Evolutionary conservation across 2,113 vertebrate species (phyloP).

Genomic region (Microcebus murinus): DNA sequence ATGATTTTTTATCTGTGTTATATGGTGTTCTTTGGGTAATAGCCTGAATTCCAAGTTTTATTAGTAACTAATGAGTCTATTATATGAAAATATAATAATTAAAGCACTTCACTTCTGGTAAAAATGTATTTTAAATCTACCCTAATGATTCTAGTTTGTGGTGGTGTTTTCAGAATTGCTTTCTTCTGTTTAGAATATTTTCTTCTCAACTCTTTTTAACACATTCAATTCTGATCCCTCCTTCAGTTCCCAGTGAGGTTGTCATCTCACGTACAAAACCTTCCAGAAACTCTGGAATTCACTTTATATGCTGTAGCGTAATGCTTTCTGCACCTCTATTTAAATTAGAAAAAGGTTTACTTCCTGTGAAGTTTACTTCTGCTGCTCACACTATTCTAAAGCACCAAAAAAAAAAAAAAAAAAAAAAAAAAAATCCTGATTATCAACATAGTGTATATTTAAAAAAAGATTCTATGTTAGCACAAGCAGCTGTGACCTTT

Average conservation of each 20-base stretch:
- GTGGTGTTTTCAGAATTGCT: neutral
- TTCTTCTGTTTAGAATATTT: neutral
- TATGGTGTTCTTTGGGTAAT: neutral
- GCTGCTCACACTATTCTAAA: neutral
- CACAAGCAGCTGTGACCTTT: neutral
- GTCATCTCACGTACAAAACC: neutral
- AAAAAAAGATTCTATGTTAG: constrained; percentile 4
- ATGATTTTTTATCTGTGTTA: constrained; percentile 2
- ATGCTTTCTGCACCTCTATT: neutral
- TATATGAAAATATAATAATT: constrained; percentile 3
- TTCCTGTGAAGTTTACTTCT: neutral
- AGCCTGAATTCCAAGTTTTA: neutral
- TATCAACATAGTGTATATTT: constrained; percentile 17
- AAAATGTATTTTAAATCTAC: neutral
- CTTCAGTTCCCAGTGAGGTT: neutral
- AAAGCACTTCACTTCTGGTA: neutral
- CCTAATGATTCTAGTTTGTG: neutral
- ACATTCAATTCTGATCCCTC: neutral
- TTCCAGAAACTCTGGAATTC: neutral
- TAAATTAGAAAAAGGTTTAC: neutral
- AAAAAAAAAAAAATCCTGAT: neutral
- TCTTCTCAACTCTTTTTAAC: neutral
- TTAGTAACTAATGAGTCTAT: neutral
- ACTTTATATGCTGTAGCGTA: neutral
- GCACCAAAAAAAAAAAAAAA: neutral